These are phyloP conservation scores for Papilio xuthus DNA, from an alignment of 1,140 invertebrate species.

Conservation along the genomic window DNA sequence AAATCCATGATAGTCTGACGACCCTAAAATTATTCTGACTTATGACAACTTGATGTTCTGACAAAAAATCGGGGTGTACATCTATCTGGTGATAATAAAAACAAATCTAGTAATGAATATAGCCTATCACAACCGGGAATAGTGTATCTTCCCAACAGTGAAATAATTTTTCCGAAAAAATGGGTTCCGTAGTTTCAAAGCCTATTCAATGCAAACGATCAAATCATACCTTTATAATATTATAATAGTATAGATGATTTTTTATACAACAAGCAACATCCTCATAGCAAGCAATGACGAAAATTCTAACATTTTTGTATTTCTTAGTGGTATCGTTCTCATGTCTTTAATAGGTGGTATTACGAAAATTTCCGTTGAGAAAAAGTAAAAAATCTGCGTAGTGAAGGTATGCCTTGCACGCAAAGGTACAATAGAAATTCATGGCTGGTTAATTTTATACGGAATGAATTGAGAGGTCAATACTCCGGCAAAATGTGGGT, in stretches of 20 bases:
- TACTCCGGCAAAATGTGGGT: constrained; percentile 61
- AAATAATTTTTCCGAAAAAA: no score
- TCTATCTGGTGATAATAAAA: no score
- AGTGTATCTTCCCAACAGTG: no score
- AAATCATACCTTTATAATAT: neutral
- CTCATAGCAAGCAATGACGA: neutral
- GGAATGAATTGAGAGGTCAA: constrained; percentile 58
- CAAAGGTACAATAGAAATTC: constrained; percentile 49
- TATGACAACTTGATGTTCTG: no score
- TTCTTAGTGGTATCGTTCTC: constrained; percentile 1
- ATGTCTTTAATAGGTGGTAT: neutral
- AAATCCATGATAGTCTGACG: neutral
- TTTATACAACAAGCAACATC: neutral
- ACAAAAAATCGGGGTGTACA: no score
- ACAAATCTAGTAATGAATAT: no score
- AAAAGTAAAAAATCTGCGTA: constrained; percentile 33
- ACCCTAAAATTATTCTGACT: no score
- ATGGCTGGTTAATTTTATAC: constrained; percentile 58
- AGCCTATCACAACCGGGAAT: no score
- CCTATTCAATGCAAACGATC: no score
- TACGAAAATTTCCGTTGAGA: constrained; percentile 11
- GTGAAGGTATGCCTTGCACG: constrained; percentile 39
- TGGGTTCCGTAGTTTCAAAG: no score
- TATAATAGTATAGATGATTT: neutral
- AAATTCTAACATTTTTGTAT: neutral